Evolutionary conservation across 2,113 vertebrate genomes (phyloP), one percentile per base, ranked within the genome.

Genomic region (Actenoides hombroni): DNA sequence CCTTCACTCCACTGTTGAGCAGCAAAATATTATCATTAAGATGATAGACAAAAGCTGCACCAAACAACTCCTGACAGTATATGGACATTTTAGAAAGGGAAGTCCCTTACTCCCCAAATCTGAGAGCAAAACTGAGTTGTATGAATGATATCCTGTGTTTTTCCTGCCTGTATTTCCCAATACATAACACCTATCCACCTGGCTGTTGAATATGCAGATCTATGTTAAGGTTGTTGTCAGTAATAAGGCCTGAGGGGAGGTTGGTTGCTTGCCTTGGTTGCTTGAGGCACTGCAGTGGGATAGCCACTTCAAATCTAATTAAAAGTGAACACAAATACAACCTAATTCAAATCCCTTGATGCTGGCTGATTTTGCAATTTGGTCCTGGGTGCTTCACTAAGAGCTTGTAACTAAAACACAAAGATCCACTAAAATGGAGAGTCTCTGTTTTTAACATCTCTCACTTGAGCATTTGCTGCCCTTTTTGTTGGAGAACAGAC

Each of bases 291-390:
- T 88, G 63, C 60, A 83, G 76, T 53, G 69, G 65, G 84, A 91
- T 9, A 96, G 60, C 53, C 70, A 78, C 88, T 96, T 97, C 90
- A 95, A 88, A 89, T 86, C 86, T 96, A 96, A 97, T 95, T 96
- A 94, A 91, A 95, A 89, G 57, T 39, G 93, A 92, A 74, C 75
- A 67, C 35, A 39, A 67, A 81, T 64, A 83, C 6, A 85, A 84
- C 31, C 40, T 86, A 76, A 23, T 24, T 81, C 51, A 84, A 60
- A 7, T 57, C 42, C 80, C 92, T 79, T 35, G 35, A 79, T 37
- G 56, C 83, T 48, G 78, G 46, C 5, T 87, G 83, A 86, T 77
- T 74, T 71, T 54, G 33, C 67, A 89, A 79, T 64, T 71, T 73
- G 10, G 5, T 90, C 20, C 54, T 73, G 10, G 60, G 48, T 89